phyloP scores from a whole-genome alignment of 2,113 vertebrate genomes.

The Bos indicus region DNA sequence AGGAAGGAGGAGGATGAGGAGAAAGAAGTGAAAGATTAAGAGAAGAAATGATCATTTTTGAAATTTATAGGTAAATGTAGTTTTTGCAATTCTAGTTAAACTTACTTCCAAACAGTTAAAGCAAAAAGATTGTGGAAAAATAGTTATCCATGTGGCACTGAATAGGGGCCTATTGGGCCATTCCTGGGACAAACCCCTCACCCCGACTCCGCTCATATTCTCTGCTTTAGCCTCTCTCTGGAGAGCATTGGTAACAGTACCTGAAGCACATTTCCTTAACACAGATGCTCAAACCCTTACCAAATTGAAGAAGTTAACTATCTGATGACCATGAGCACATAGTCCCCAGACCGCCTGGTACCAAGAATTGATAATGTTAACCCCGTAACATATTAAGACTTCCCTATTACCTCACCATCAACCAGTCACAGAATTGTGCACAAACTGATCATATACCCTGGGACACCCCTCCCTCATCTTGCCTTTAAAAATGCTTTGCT shows the following conservation, averaged over 20 bases:
- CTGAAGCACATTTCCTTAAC: not conserved
- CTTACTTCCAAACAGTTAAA: not conserved
- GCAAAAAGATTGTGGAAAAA: not conserved
- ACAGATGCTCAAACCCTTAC: not conserved
- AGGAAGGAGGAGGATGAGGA: not conserved
- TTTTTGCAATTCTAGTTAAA: not conserved
- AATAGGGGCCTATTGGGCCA: not conserved
- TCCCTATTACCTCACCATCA: not conserved
- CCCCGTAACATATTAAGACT: not conserved
- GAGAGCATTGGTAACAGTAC: not conserved
- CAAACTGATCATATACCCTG: no score
- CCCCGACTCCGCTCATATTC: not conserved
- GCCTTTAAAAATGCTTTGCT: not conserved
- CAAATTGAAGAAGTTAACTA: not conserved
- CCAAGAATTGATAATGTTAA: not conserved
- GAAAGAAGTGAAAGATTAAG: not conserved
- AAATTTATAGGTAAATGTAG: not conserved
- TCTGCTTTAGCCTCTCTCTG: not conserved
- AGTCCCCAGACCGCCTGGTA: not conserved
- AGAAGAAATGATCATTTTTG: not conserved
- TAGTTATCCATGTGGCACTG: not conserved
- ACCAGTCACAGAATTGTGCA: not conserved
- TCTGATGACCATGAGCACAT: not conserved
- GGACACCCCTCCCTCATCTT: rapidly evolving
- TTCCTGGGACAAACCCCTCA: not conserved